A percentile compares a stretch with the other conserved stretches of the same genome.
phyloP scores from a whole-genome alignment of 2,113 vertebrate species.

The Zosterops lateralis region DNA sequence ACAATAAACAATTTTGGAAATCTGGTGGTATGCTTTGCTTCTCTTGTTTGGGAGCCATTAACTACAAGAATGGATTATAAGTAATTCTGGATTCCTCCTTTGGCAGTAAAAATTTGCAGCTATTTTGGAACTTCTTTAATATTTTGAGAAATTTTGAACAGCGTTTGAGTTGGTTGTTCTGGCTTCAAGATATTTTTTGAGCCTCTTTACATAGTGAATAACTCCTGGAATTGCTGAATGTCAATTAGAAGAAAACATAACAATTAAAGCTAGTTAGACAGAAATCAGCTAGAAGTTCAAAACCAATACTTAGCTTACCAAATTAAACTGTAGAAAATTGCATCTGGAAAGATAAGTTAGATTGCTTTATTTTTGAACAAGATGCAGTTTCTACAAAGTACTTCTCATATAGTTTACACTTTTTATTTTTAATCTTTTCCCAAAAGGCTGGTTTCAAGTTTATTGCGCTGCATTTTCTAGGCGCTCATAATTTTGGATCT shows the following conservation, averaged over 20 bases:
- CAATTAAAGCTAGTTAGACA: slow-evolving; percentile 40
- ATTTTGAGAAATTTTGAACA: neutral
- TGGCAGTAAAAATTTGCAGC: neutral
- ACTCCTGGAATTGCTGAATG: neutral
- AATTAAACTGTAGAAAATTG: neutral
- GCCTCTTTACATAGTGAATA: neutral
- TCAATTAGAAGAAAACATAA: slow-evolving; percentile 9
- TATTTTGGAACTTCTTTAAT: neutral
- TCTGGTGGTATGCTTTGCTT: neutral
- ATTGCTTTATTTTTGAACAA: slow-evolving; percentile 12
- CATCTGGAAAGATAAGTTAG: neutral
- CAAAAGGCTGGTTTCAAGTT: neutral
- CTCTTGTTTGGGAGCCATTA: neutral
- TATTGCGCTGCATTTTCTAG: neutral
- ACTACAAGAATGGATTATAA: neutral
- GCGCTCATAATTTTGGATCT: neutral
- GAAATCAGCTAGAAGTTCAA: slow-evolving; percentile 33
- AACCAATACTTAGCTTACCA: neutral
- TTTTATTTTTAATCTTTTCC: slow-evolving; percentile 1
- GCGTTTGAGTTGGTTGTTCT: neutral
- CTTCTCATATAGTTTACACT: neutral
- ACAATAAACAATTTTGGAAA: neutral
- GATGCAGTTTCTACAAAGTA: neutral
- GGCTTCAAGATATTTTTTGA: neutral
- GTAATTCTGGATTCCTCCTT: neutral